phyloP scores from a whole-genome alignment of 2,888 invertebrate species.

The Amphipoea oculea region DNA sequence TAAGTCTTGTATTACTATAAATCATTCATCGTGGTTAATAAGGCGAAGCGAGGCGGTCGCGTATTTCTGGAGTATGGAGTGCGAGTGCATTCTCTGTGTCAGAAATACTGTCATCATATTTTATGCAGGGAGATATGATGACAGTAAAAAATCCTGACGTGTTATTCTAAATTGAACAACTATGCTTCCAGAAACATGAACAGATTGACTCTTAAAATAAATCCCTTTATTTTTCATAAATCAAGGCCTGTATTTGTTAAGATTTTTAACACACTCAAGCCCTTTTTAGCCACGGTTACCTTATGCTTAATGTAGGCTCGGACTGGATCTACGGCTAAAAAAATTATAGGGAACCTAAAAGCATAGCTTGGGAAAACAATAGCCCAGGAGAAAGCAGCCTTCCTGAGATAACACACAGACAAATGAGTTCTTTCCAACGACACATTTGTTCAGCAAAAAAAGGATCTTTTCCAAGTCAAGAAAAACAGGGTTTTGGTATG shows the following conservation, averaged over 20 bases:
- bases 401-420: not conserved
- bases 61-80: slow-evolving; percentile 58
- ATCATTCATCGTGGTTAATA: slow-evolving; percentile 77
- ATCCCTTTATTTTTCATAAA: not conserved
- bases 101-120: not conserved
- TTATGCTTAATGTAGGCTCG: not conserved
- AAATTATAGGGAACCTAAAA: not conserved
- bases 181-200: not conserved
- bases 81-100: slow-evolving; percentile 5
- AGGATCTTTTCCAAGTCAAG: not conserved
- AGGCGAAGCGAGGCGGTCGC: slow-evolving; percentile 65
- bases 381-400: not conserved
- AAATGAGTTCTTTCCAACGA: not conserved
- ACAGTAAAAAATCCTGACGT: not conserved
- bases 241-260: not conserved
- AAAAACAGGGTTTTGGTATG: not conserved
- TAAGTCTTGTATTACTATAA: slow-evolving; percentile 78
- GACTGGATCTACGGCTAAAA: too few species aligned
- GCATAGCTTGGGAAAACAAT: not conserved
- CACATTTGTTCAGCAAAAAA: not conserved
- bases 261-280: not conserved
- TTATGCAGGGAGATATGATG: not conserved
- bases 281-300: too few species aligned
- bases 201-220: not conserved
- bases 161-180: not conserved